phyloP scores from a whole-genome alignment of 1,140 invertebrate genomes.

The Panulirus ornatus region DNA sequence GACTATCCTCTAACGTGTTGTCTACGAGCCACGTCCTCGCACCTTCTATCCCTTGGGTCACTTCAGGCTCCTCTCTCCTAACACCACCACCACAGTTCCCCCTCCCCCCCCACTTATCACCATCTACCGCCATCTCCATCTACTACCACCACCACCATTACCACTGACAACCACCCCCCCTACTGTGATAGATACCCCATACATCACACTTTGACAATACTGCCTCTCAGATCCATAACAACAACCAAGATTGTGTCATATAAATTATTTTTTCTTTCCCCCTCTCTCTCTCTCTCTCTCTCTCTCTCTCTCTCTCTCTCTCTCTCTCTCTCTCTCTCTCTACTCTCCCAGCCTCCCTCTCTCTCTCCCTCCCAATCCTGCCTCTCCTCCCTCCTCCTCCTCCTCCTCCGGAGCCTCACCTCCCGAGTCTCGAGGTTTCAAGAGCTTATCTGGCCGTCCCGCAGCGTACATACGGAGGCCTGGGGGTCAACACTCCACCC shows the following conservation, averaged over 20 bases:
- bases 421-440: too few relatives aligned
- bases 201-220: too few relatives aligned
- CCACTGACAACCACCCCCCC: background rate
- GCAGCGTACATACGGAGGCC: too few relatives aligned
- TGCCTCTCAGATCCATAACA: too few relatives aligned
- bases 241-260: too few relatives aligned
- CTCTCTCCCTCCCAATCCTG: too few relatives aligned
- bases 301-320: background rate
- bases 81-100: background rate
- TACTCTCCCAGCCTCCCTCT: background rate
- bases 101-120: background rate
- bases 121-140: background rate
- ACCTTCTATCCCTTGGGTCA: background rate
- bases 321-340: background rate
- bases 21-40: background rate
- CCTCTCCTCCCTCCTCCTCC: background rate
- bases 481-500: too few relatives aligned
- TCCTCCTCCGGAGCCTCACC: too few relatives aligned
- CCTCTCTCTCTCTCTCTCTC: background rate
- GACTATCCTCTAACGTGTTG: background rate
- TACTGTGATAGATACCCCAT: too few relatives aligned
- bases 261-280: background rate
- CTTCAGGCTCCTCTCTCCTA: background rate
- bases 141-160: background rate
- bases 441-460: too few relatives aligned